phyloP scores from a whole-genome alignment of 1,140 invertebrate genomes.

The Thaumetopoea pityocampa region DNA sequence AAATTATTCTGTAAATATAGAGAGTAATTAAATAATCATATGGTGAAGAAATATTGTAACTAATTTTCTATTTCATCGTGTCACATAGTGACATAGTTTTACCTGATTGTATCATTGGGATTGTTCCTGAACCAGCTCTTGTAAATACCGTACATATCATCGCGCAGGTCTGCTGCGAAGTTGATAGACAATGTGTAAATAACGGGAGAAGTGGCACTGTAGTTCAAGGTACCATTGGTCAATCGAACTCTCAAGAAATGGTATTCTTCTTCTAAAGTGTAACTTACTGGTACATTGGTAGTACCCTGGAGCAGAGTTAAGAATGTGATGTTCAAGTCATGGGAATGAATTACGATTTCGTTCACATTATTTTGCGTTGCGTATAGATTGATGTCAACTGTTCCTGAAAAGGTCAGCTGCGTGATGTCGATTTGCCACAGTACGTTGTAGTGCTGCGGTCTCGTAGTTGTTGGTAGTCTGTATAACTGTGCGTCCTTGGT shows the following conservation, averaged over 20 bases:
- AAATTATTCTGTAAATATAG: too few species aligned
- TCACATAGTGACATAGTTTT: constrained; percentile 1
- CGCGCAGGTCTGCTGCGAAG: constrained; percentile 71
- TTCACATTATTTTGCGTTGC: constrained; percentile 45
- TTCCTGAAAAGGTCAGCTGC: constrained; percentile 75
- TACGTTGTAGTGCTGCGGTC: constrained; percentile 77
- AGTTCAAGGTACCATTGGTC: constrained; percentile 31
- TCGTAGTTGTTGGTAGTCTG: constrained; percentile 77
- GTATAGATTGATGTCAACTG: constrained; percentile 72
- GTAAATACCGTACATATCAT: constrained; percentile 86
- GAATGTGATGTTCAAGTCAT: constrained; percentile 68
- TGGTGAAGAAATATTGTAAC: too few species aligned
- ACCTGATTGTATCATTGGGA: constrained; percentile 29
- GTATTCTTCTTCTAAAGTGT: constrained; percentile 18
- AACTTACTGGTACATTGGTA: constrained; percentile 11
- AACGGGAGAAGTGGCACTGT: constrained; percentile 28
- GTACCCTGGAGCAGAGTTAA: constrained; percentile 42
- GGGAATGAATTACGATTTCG: constrained; percentile 80
- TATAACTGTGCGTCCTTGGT: constrained; percentile 45
- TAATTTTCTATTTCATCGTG: too few species aligned
- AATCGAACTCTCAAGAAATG: constrained; percentile 38
- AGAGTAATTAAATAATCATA: too few species aligned
- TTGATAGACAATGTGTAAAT: constrained; percentile 63
- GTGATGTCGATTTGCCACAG: constrained; percentile 35
- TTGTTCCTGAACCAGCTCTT: constrained; percentile 81